phyloP scores from a whole-genome alignment of 2,797 vertebrate genomes.

The Sphenopsis melanotis region DNA sequence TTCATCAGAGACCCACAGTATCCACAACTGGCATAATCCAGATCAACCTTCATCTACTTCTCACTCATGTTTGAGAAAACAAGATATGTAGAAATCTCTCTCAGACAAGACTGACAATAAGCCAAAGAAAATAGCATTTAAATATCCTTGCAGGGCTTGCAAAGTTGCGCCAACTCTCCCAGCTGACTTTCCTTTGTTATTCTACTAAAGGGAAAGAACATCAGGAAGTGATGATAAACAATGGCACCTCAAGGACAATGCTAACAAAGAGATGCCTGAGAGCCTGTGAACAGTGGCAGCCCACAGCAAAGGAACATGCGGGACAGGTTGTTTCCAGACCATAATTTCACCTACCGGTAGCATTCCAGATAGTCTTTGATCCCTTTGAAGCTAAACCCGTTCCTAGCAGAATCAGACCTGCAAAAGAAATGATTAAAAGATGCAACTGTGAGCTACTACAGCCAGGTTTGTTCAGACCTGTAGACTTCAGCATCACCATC shows the following conservation, averaged over 20 bases:
- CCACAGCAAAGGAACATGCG: fast-evolving
- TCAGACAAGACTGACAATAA: neutral
- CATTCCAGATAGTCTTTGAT: constrained; percentile 66
- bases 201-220: neutral
- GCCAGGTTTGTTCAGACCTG: neutral
- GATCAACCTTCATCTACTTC: neutral
- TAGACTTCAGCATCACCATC: neutral
- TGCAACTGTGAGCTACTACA: neutral
- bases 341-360: constrained; percentile 45
- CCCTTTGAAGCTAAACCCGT: constrained; percentile 61
- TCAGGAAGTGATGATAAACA: neutral
- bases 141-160: neutral
- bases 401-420: constrained; percentile 21
- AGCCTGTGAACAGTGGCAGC: neutral
- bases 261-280: neutral
- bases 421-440: neutral
- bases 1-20: neutral
- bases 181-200: neutral
- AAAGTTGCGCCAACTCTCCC: neutral
- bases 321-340: neutral
- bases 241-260: neutral
- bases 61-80: neutral
- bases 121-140: neutral
- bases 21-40: neutral
- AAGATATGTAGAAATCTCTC: neutral